These are phyloP conservation scores for Amphipoea lucens DNA, from an alignment of 2,888 invertebrate genomes.

Conservation along the genomic window DNA sequence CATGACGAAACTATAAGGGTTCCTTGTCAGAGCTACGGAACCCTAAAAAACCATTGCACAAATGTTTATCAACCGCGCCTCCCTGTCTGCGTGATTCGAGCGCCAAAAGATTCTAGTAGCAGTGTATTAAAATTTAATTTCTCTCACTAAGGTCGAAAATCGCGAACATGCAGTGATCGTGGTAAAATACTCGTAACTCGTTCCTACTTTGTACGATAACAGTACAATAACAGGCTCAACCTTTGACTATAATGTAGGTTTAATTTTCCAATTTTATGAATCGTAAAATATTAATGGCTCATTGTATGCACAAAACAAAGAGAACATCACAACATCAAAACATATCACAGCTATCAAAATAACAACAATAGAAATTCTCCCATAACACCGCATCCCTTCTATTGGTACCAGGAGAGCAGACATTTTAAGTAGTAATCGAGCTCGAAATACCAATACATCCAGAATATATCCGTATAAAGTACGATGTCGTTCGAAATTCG, in stretches of 20 bases:
- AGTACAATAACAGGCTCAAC: too few relatives aligned
- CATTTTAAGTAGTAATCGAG: slow-evolving; percentile 45
- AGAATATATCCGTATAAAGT: slow-evolving; percentile 46
- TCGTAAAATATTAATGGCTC: not conserved
- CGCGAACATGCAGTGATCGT: too few relatives aligned
- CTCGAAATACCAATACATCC: slow-evolving; percentile 46
- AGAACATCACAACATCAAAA: not conserved
- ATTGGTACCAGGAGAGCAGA: slow-evolving; percentile 51
- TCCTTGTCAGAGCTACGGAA: too few relatives aligned
- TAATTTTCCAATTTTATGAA: slow-evolving; percentile 10
- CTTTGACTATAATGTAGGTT: not conserved
- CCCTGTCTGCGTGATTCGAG: too few relatives aligned
- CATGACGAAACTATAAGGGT: too few relatives aligned
- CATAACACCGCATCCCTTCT: slow-evolving; percentile 1
- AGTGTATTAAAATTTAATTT: too few relatives aligned
- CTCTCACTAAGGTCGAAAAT: too few relatives aligned
- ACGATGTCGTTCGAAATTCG: slow-evolving; percentile 46
- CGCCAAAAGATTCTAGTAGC: too few relatives aligned
- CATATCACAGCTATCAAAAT: slow-evolving; percentile 1
- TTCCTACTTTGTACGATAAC: too few relatives aligned
- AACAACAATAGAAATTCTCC: slow-evolving; percentile 17
- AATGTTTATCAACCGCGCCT: too few relatives aligned
- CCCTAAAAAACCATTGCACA: too few relatives aligned
- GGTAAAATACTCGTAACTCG: not conserved
- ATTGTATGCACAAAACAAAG: not conserved